Evolutionary conservation across 2,797 vertebrate species (phyloP).

Genomic region (Chaunax sp.): DNA sequence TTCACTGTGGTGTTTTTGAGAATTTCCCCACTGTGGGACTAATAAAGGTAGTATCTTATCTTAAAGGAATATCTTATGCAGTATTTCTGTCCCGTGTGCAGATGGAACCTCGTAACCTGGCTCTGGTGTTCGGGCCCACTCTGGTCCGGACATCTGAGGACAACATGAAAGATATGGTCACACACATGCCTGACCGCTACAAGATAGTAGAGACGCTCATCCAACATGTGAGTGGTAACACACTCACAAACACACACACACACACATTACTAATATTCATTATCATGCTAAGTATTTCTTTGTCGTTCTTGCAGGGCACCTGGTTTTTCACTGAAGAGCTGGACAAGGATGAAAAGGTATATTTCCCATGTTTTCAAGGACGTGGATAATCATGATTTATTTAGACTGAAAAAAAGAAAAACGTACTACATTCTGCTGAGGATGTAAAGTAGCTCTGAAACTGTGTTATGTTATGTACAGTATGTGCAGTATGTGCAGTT

Average conservation of each 20-base stretch:
- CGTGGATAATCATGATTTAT: neutral
- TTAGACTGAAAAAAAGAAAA: neutral
- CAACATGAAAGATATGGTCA: slow-evolving; percentile 99
- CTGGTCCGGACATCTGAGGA: slow-evolving; percentile 96
- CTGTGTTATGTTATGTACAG: no score
- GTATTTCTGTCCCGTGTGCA: slow-evolving; percentile 45
- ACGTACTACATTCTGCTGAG: neutral
- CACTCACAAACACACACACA: neutral
- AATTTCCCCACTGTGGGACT: no score
- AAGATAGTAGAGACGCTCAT: slow-evolving; percentile 98
- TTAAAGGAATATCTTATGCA: no score
- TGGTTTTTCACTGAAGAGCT: slow-evolving; percentile 96
- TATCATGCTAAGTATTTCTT: slow-evolving; percentile 19
- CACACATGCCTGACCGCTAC: slow-evolving; percentile 99
- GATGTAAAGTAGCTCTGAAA: neutral
- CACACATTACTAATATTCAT: neutral
- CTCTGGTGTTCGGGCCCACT: slow-evolving; percentile 96
- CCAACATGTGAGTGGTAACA: slow-evolving; percentile 88
- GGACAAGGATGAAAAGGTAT: slow-evolving; percentile 95
- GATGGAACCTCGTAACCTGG: slow-evolving; percentile 99
- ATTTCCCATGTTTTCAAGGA: neutral
- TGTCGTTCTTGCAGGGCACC: slow-evolving; percentile 80
- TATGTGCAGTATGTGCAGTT: no score
- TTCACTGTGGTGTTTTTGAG: accelerated
- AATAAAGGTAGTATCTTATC: no score